These are phyloP conservation scores for Spondyliosoma cantharus DNA, from an alignment of 2,797 vertebrate genomes.

Conservation along the genomic window DNA sequence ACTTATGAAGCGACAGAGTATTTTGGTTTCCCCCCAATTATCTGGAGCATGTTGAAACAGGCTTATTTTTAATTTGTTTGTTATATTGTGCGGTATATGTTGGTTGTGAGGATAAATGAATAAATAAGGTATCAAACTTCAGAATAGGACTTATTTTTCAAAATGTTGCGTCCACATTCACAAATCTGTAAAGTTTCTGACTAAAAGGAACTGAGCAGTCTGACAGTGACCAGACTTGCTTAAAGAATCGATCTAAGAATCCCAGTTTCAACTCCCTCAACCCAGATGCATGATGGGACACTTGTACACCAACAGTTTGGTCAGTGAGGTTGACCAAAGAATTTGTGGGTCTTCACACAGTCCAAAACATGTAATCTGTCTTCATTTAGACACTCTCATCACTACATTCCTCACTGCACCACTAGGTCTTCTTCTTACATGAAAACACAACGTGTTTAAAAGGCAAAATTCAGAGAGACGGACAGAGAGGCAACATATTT, in stretches of 20 bases:
- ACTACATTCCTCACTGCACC: constrained; percentile 64
- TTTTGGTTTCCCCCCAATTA: neutral
- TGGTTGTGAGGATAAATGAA: neutral
- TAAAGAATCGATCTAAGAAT: constrained; percentile 4
- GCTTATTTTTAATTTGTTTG: neutral
- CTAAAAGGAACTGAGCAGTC: neutral
- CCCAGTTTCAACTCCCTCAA: neutral
- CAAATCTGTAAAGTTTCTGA: neutral
- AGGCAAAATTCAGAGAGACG: neutral
- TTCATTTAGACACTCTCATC: constrained; percentile 76
- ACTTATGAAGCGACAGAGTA: neutral
- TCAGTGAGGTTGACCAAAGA: constrained; percentile 67
- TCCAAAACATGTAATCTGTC: constrained; percentile 75
- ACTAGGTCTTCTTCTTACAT: constrained; percentile 32
- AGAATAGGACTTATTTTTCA: neutral
- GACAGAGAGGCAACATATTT: neutral
- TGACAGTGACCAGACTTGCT: constrained; percentile 13
- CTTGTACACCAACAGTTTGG: constrained; percentile 65
- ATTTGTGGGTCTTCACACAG: constrained; percentile 58
- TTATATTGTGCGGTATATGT: neutral
- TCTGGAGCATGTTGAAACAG: neutral
- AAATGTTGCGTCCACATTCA: neutral
- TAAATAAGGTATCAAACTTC: neutral
- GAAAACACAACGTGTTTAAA: neutral
- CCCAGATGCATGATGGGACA: constrained; percentile 70